Conservation (phyloP, 1,140 invertebrate genomes). For the Eciton burchellii region DNA sequence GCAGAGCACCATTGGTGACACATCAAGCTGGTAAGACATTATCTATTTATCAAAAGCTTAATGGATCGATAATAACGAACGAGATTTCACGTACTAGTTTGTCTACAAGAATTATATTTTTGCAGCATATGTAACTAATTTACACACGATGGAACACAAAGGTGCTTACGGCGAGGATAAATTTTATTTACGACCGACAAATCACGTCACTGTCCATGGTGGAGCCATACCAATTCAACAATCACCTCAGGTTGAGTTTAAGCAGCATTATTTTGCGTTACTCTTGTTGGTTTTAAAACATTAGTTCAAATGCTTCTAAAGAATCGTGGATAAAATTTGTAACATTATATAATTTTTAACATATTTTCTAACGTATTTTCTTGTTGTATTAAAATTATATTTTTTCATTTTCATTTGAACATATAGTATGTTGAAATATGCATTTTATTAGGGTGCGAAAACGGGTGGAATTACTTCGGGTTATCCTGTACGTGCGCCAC, state of each 20-base stretch:
- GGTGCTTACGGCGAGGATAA: constrained; percentile 82
- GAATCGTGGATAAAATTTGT: too few relatives aligned
- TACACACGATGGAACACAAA: constrained; percentile 81
- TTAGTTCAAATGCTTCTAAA: too few relatives aligned
- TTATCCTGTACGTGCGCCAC: constrained; percentile 86
- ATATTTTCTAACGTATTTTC: too few relatives aligned
- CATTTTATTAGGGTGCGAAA: constrained; percentile 82
- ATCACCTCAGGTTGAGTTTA: constrained; percentile 82
- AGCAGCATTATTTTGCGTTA: constrained; percentile 11
- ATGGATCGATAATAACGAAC: neutral
- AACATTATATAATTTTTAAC: too few relatives aligned
- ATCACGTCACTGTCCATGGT: constrained; percentile 85
- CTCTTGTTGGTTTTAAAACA: too few relatives aligned
- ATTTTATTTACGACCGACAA: constrained; percentile 83
- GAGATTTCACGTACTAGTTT: neutral
- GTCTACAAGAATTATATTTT: constrained; percentile 20
- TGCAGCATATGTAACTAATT: constrained; percentile 80
- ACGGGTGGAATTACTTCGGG: constrained; percentile 87
- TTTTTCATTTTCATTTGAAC: too few relatives aligned
- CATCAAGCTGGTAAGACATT: constrained; percentile 77
- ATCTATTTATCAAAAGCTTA: neutral
- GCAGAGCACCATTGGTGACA: constrained; percentile 76
- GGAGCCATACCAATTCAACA: constrained; percentile 86
- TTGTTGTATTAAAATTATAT: too few relatives aligned
- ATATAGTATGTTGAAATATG: neutral